Conservation (phyloP, 2,888 invertebrate genomes). For the Phlogophora meticulosa region DNA sequence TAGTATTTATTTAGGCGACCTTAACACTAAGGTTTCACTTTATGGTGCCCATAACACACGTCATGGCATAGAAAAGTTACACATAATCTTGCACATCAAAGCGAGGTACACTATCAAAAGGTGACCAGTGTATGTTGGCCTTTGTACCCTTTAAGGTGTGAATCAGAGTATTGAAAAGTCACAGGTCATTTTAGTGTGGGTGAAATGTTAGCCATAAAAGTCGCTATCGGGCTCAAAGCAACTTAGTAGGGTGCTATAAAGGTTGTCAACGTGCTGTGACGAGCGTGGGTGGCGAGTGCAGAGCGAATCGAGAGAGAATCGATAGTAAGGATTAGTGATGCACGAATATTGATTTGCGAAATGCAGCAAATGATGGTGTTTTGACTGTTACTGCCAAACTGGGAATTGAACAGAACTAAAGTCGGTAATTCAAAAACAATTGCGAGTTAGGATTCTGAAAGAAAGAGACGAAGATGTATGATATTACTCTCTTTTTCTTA, state of each 20-base stretch:
- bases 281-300: conserved; percentile 64
- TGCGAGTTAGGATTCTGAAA: too few species aligned
- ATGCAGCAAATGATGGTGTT: conserved; percentile 6
- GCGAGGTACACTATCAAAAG: conserved; percentile 58
- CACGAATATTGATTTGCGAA: conserved; percentile 40
- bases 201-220: conserved; percentile 67
- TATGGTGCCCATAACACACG: conserved; percentile 46
- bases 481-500: too few species aligned
- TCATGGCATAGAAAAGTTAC: conserved; percentile 50
- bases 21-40: conserved; percentile 47
- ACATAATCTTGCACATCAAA: conserved; percentile 60
- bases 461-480: too few species aligned
- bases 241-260: conserved; percentile 71
- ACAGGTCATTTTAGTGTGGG: conserved; percentile 59
- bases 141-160: conserved; percentile 30
- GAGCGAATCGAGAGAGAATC: conserved; percentile 45
- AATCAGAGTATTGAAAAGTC: conserved; percentile 46
- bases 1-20: conserved; percentile 57
- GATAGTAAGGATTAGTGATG: conserved; percentile 49
- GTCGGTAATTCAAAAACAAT: too few species aligned
- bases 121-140: conserved; percentile 46
- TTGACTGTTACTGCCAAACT: not conserved
- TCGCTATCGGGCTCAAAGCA: conserved; percentile 72
- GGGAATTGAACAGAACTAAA: too few species aligned
- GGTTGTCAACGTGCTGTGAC: conserved; percentile 68